A percentile compares a stretch with the other conserved stretches of the same genome.
These are phyloP conservation scores for Caenorhabditis uteleia DNA, from an alignment of 2,888 invertebrate genomes.

Conservation along the genomic window DNA sequence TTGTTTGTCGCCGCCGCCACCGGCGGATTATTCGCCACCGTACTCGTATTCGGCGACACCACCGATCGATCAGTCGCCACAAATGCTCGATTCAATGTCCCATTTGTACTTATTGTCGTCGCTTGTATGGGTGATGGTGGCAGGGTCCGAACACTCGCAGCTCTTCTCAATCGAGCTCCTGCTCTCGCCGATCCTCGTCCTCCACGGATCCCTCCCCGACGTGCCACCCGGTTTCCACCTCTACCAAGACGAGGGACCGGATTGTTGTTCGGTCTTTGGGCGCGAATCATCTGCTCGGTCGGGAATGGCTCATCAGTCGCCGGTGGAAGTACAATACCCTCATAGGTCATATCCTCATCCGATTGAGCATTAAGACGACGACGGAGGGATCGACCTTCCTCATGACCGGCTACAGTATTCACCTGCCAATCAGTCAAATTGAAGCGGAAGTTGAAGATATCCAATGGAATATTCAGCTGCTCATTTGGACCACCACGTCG, in stretches of 20 bases:
- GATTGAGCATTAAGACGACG: too few relatives aligned
- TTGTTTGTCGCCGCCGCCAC: neutral
- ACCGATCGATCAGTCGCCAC: neutral
- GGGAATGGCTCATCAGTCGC: too few relatives aligned
- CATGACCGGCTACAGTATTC: neutral
- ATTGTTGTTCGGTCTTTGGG: too few relatives aligned
- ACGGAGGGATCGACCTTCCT: too few relatives aligned
- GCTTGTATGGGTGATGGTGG: too few relatives aligned
- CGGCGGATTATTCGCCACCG: neutral
- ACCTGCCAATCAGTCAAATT: constrained; percentile 27
- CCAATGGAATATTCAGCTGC: constrained; percentile 12
- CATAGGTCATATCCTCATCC: constrained; percentile 13
- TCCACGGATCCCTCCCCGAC: too few relatives aligned
- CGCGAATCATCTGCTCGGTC: too few relatives aligned
- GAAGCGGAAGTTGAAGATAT: constrained; percentile 18
- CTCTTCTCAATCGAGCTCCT: too few relatives aligned
- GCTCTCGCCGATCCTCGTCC: too few relatives aligned
- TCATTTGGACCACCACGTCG: too few relatives aligned
- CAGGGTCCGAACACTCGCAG: too few relatives aligned
- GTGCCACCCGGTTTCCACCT: neutral
- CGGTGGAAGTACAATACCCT: constrained; percentile 8
- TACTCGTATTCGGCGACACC: neutral
- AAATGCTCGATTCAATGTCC: too few relatives aligned
- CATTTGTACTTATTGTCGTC: neutral
- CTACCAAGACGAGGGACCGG: neutral